Evolutionary conservation across 2,888 invertebrate species (phyloP), one percentile per base, ranked within the genome.

Genomic region (Sarcophaga caerulescens): DNA sequence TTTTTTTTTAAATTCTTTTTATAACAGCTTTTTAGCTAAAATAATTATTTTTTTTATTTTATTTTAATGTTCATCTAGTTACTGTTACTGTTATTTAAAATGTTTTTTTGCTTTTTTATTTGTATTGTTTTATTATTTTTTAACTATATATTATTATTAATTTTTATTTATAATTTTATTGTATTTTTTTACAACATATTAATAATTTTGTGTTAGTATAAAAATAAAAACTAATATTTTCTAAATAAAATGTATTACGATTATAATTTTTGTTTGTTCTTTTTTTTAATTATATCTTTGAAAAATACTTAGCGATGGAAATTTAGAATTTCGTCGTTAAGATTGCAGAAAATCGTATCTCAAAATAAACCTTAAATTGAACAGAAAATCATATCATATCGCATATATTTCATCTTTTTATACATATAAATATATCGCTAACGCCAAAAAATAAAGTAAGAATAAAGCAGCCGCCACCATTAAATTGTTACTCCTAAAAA

Each of bases 341-440:
- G 90, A 91, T 92, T 92, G 90, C 92, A 92, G 92, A 92, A 92
- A 91, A 91, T 91, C 92, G 90, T 91, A 92, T 92, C 92, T 91
- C 89, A 90, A 90, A 92, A 91, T 89, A 76, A 84, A 84, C 81
- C 82, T 84, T 52, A 52, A 52, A 52, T 52, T 52, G 17, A 52
- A 14, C 12, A 52, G 83, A 81, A 84, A 73, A 79, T 35, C 35
- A 35, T 35, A 35, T 35, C 35, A 35, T 21, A 65, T 65, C 35
- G 35, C 12, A 52, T 52, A 12, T 52, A 52, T 52, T 52, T 52
- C 17, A 52, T 52, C 4, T 14, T 52, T 12, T 17, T 52, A 52
- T 52, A 52, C 17, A 12, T 12, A 47, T 14, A 47, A 14, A 2
- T 14, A 14, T 52, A 14, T 52, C 14, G 12, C 52, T 52, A 52